A percentile compares a stretch with the other conserved stretches of the same genome.
phyloP scores from a whole-genome alignment of 2,113 vertebrate species.

The Rattus norvegicus region DNA sequence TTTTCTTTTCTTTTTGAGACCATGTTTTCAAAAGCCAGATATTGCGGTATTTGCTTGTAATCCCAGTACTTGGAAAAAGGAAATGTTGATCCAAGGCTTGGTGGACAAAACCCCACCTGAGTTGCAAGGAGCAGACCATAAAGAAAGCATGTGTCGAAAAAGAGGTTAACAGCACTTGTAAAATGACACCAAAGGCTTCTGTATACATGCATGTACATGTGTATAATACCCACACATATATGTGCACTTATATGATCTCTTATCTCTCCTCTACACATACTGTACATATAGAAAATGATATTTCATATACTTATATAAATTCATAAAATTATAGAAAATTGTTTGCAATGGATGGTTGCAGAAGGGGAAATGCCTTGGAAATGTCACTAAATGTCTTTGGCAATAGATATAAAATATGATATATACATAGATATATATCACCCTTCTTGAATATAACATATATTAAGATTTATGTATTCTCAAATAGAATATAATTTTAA shows the following conservation, averaged over 20 bases:
- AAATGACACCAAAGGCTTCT: not conserved
- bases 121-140: not conserved
- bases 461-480: not conserved
- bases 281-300: not conserved
- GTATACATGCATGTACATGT: not conserved
- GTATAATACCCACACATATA: not conserved
- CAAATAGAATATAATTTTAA: not conserved
- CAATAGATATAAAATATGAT: not conserved
- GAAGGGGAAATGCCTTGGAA: slow-evolving; percentile 55
- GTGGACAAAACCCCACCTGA: not conserved
- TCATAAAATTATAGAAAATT: slow-evolving; percentile 24
- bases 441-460: not conserved
- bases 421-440: not conserved
- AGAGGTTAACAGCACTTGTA: too few relatives aligned
- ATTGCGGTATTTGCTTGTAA: too few relatives aligned
- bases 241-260: not conserved
- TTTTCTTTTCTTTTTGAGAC: too few relatives aligned
- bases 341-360: not conserved
- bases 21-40: not conserved
- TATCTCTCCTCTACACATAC: not conserved
- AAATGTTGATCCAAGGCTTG: not conserved
- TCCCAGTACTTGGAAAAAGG: not conserved
- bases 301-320: slow-evolving; percentile 42
- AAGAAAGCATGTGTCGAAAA: not conserved
- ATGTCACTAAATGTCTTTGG: slow-evolving; percentile 35